phyloP scores from a whole-genome alignment of 2,888 invertebrate genomes.

The Noctua janthe region DNA sequence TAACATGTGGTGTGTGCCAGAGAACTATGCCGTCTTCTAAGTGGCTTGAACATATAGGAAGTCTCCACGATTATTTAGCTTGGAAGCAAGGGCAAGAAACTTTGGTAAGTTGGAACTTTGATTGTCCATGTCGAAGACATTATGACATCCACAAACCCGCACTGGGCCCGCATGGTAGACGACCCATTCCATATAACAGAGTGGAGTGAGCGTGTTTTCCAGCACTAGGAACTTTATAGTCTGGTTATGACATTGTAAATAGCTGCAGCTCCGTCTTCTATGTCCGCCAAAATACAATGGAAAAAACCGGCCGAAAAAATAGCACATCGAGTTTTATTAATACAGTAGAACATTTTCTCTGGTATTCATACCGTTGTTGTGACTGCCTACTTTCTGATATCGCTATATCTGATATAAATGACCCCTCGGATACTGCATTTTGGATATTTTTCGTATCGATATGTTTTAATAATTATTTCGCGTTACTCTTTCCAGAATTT shows the following conservation, averaged over 20 bases:
- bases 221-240: background rate
- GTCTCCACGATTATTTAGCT: constrained; percentile 74
- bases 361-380: background rate
- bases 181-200: background rate
- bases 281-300: background rate
- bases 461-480: background rate
- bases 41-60: constrained; percentile 73
- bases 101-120: constrained; percentile 65
- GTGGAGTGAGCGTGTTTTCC: background rate
- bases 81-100: constrained; percentile 69
- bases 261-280: background rate
- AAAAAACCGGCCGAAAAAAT: background rate
- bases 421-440: background rate
- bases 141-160: too few relatives aligned
- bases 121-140: background rate
- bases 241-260: background rate
- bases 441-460: background rate
- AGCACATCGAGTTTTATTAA: background rate
- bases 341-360: background rate
- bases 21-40: constrained; percentile 45
- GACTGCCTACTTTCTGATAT: background rate
- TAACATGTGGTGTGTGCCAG: constrained; percentile 62
- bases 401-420: background rate
- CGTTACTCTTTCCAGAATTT: constrained; percentile 50
- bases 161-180: too few relatives aligned